These are phyloP conservation scores for Bacillus rossius DNA, from an alignment of 1,140 invertebrate genomes.

Conservation along the genomic window DNA sequence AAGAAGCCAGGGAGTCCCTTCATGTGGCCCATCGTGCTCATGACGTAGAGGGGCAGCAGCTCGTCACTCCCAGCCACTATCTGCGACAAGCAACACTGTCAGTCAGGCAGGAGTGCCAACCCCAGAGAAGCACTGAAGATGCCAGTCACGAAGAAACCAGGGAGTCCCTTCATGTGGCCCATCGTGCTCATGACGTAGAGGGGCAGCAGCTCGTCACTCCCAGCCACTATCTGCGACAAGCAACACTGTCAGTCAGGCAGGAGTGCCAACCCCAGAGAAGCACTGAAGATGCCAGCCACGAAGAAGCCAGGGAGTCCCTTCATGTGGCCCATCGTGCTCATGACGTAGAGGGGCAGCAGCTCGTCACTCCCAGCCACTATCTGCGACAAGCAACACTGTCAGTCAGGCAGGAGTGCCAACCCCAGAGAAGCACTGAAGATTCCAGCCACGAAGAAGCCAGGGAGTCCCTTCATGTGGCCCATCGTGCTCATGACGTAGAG, in stretches of 20 bases:
- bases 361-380: slow-evolving; percentile 54
- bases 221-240: slow-evolving; percentile 25
- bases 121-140: slow-evolving; percentile 67
- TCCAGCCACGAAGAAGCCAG: slow-evolving; percentile 85
- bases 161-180: slow-evolving; percentile 41
- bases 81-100: background rate
- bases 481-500: slow-evolving; percentile 77
- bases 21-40: slow-evolving; percentile 61
- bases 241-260: too few relatives aligned
- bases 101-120: too few relatives aligned
- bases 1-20: slow-evolving; percentile 66
- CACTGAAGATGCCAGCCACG: slow-evolving; percentile 73
- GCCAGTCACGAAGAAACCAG: slow-evolving; percentile 85
- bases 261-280: slow-evolving; percentile 63
- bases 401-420: too few relatives aligned
- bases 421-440: slow-evolving; percentile 67
- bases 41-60: slow-evolving; percentile 78
- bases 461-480: slow-evolving; percentile 41
- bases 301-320: slow-evolving; percentile 66
- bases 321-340: slow-evolving; percentile 61
- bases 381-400: background rate
- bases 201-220: slow-evolving; percentile 72
- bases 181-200: slow-evolving; percentile 77
- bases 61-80: slow-evolving; percentile 54
- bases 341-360: slow-evolving; percentile 78